Percentiles rank a stretch among this genome's conserved stretches.
These are phyloP conservation scores for Chaetophractus vellerosus DNA, from an alignment of 2,797 vertebrate genomes.

Conservation along the genomic window DNA sequence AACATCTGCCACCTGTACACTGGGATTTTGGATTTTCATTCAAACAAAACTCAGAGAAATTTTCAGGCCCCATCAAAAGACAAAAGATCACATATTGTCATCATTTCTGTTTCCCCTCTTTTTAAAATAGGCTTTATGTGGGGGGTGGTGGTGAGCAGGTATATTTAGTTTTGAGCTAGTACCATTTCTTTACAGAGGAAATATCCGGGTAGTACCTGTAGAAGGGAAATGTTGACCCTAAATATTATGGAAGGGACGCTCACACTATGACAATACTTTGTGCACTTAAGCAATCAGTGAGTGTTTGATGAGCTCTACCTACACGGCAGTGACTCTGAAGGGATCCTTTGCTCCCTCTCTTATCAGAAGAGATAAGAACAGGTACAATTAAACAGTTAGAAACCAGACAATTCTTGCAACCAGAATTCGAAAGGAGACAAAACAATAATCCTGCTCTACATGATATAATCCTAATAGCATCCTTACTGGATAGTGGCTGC, in stretches of 20 bases:
- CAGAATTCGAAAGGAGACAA: not conserved
- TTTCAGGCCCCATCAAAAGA: not conserved
- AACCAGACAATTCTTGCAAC: not conserved
- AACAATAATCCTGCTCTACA: not conserved
- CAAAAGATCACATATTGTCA: not conserved
- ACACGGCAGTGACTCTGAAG: not conserved
- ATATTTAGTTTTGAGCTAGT: not conserved
- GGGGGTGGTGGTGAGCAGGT: not conserved
- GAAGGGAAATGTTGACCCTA: not conserved
- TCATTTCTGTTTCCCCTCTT: not conserved
- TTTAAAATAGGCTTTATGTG: not conserved
- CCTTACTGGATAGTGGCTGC: not conserved
- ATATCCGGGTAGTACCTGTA: not conserved
- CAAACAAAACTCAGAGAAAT: slow-evolving; percentile 24
- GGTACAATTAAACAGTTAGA: not conserved
- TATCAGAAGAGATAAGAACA: not conserved
- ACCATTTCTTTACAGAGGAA: not conserved
- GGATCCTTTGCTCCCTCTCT: not conserved
- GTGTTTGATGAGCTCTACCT: not conserved
- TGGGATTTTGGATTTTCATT: not conserved
- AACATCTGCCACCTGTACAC: not conserved
- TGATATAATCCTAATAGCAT: not conserved
- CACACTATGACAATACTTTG: not conserved
- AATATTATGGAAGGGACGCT: not conserved
- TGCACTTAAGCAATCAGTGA: not conserved